phyloP scores from a whole-genome alignment of 2,113 vertebrate genomes.

The Phoenicopterus ruber region DNA sequence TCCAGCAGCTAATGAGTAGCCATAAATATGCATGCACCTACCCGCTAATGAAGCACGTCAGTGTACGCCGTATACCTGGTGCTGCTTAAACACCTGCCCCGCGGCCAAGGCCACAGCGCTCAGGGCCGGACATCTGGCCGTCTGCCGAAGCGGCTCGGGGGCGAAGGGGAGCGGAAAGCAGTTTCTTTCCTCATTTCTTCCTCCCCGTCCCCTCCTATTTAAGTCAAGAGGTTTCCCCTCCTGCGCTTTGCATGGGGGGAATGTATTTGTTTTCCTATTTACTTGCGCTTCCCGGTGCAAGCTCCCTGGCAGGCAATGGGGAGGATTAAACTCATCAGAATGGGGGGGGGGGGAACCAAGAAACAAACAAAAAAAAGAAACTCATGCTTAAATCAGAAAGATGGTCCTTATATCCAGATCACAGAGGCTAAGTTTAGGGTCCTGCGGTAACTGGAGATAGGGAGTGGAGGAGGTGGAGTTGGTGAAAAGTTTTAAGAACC shows the following conservation, averaged over 20 bases:
- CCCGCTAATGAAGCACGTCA: slow-evolving; percentile 24
- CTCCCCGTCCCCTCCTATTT: slow-evolving; percentile 6
- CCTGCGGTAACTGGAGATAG: neutral
- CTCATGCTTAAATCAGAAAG: neutral
- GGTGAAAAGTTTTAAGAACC: slow-evolving; percentile 11
- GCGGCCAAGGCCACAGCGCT: neutral
- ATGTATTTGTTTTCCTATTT: neutral
- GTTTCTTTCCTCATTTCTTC: neutral
- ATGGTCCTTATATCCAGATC: neutral
- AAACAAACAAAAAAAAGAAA: neutral
- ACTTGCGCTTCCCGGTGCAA: neutral
- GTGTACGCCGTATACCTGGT: neutral
- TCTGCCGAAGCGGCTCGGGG: neutral
- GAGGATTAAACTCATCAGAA: neutral
- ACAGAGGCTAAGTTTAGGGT: slow-evolving; percentile 21
- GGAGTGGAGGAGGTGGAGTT: neutral
- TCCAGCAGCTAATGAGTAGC: slow-evolving; percentile 58
- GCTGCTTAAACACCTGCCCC: neutral
- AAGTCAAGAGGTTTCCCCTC: neutral
- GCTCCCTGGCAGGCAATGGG: neutral
- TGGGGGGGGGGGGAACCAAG: rapidly evolving
- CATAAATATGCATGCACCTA: slow-evolving; percentile 63
- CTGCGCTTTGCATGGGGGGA: neutral
- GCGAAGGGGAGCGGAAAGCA: neutral
- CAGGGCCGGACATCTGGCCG: neutral